Percentiles rank a stretch among this genome's conserved stretches.
Conservation (phyloP, 1,140 invertebrate species). For the Plutomurus gul region DNA sequence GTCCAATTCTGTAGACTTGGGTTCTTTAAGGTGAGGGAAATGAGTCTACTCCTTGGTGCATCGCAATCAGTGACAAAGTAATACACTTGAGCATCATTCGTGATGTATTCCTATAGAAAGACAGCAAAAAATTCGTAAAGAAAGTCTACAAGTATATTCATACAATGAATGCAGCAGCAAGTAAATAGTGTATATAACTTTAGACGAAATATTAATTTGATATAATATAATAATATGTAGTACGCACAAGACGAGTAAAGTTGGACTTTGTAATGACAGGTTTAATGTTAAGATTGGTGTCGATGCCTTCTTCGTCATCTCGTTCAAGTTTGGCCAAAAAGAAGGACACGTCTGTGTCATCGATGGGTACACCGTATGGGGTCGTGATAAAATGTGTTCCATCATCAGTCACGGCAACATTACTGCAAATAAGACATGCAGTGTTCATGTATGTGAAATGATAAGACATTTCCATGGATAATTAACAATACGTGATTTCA, state of each 20-base stretch:
- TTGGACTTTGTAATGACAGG: conserved; percentile 1
- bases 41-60: conserved; percentile 22
- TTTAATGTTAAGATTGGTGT: not conserved
- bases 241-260: conserved; percentile 8
- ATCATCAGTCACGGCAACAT: not conserved
- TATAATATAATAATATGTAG: too few species aligned
- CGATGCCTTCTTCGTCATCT: conserved; percentile 3
- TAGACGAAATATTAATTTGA: not conserved
- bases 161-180: not conserved
- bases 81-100: conserved; percentile 32
- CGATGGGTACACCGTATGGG: not conserved
- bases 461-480: not conserved
- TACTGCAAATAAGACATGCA: not conserved
- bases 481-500: not conserved
- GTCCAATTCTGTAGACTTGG: not conserved
- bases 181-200: not conserved
- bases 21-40: not conserved
- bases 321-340: not conserved
- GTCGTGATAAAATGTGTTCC: not conserved
- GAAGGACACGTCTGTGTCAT: not conserved
- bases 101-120: conserved; percentile 53
- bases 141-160: not conserved
- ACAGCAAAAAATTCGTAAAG: not conserved
- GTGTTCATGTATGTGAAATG: not conserved
- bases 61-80: conserved; percentile 28